Percentiles rank a stretch among this genome's conserved stretches.
Conservation (phyloP, 2,113 vertebrate genomes). For the Caloenas nicobarica region DNA sequence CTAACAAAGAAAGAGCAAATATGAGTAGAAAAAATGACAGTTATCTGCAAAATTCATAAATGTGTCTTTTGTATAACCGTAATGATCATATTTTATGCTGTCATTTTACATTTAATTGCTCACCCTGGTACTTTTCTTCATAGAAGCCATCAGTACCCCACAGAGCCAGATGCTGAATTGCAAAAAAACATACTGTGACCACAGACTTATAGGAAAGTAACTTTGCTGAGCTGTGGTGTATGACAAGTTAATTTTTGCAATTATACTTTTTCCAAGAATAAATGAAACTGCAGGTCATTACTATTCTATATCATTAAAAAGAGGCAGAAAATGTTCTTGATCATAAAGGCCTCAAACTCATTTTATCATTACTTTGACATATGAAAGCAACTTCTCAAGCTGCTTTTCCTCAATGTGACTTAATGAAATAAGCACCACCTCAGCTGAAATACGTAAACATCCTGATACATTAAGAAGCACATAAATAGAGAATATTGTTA, state of each 20-base stretch:
- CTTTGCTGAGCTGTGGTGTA: constrained; percentile 81
- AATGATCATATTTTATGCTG: constrained; percentile 92
- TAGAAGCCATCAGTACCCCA: constrained; percentile 87
- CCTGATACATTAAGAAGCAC: constrained; percentile 35
- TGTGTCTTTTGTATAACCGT: constrained; percentile 88
- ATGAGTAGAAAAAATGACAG: constrained; percentile 86
- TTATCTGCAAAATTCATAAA: constrained; percentile 93
- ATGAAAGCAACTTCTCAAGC: constrained; percentile 71
- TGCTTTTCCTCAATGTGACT: constrained; percentile 56
- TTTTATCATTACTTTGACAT: constrained; percentile 69
- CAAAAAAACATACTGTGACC: constrained; percentile 86
- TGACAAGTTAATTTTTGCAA: constrained; percentile 88
- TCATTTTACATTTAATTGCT: constrained; percentile 87
- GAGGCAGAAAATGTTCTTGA: constrained; percentile 66
- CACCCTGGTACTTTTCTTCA: constrained; percentile 82
- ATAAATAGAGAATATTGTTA: constrained; percentile 16
- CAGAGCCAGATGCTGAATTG: constrained; percentile 86
- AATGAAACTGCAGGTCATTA: constrained; percentile 79
- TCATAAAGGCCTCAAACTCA: constrained; percentile 72
- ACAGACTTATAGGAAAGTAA: constrained; percentile 80
- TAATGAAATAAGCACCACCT: constrained; percentile 69
- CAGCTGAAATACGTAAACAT: constrained; percentile 62
- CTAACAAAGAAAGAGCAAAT: constrained; percentile 86
- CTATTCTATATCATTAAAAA: constrained; percentile 76
- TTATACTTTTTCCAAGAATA: constrained; percentile 84